Base-by-base conservation (phyloP, 2,797 vertebrate species). In the Stomatorhinus walkeri region DNA sequence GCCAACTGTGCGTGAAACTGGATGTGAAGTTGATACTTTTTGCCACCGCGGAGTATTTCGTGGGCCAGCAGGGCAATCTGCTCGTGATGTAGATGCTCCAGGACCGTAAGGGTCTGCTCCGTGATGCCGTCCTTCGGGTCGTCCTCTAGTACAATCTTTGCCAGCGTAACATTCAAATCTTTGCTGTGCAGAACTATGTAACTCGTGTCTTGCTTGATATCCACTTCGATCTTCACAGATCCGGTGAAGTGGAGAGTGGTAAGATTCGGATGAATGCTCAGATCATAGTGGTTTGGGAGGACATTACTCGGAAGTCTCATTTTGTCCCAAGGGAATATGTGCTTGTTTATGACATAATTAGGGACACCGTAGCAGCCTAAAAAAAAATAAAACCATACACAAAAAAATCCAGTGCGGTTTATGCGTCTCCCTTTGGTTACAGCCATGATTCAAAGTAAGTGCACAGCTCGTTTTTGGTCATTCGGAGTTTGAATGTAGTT, bases 141-240 rank as follows among this genome's bases (percentile, higher is more conserved):
- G 46, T 59, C 83, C 14, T 90, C 81, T 1, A 12, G 12, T 24
- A 46, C 36, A 54, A 91, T 61, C 22, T 40, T 87, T 28, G 91
- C 64, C 28, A 2, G 28, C 1, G 84, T 88, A 87, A 91, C 88
- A 43, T 88, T 56, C 5, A 91, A 64, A 52, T 83, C 85, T 59
- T 90, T 91, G 87, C 89, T 89, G 76, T 91, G 91, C 46, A 91
- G 51, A 19, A 91, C 32, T 8, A 91, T 81, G 36, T 49, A 89
- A 32, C n/a, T 84, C 32, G 89, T 90, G 48, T 89, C 72, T 10
- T 87, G 36, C 72, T 81, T 83, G 56, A 91, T 28, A 12, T 87
- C 64, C 40, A 91, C 59, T 12, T 89, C 49, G 64, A 91, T 89
- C 51, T 22, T 86, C 16, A 89, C 88, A 28, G 51, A 46, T 24